phyloP scores from a whole-genome alignment of 2,888 invertebrate species.

The Drosophila histrio region DNA sequence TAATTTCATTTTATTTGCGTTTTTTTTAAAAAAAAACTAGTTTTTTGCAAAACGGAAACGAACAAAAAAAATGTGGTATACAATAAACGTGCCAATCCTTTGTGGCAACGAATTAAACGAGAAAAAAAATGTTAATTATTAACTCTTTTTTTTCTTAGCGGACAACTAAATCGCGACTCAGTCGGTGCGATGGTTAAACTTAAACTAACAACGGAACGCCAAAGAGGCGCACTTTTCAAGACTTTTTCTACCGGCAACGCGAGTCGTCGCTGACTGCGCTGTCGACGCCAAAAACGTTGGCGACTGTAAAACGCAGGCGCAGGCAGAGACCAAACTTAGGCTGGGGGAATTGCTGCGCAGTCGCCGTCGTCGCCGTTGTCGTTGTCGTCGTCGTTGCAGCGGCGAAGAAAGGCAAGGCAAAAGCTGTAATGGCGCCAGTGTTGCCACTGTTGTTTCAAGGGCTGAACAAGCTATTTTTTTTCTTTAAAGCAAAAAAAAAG shows the following conservation, averaged over 20 bases:
- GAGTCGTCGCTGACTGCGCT: constrained; percentile 38
- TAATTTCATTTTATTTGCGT: constrained; percentile 80
- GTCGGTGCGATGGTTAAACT: constrained; percentile 82
- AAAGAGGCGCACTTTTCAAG: constrained; percentile 84
- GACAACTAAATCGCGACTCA: constrained; percentile 66
- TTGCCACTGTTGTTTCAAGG: too few relatives aligned
- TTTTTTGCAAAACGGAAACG: constrained; percentile 11
- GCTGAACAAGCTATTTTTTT: too few relatives aligned
- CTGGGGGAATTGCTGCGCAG: constrained; percentile 37
- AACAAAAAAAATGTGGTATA: constrained; percentile 27
- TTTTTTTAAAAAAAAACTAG: constrained; percentile 36
- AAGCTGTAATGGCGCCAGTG: constrained; percentile 59
- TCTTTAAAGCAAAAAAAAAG: too few relatives aligned
- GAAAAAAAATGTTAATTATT: constrained; percentile 10
- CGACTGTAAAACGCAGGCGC: constrained; percentile 36
- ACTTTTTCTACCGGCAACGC: constrained; percentile 79
- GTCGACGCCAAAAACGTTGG: constrained; percentile 30
- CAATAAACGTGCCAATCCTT: constrained; percentile 43
- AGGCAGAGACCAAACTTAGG: constrained; percentile 22
- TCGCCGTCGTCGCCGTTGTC: not conserved
- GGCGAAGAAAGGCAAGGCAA: constrained; percentile 63
- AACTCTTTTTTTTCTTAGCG: constrained; percentile 24
- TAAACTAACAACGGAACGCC: constrained; percentile 82
- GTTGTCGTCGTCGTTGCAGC: not conserved
- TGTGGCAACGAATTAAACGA: not conserved